phyloP scores from a whole-genome alignment of 2,888 invertebrate genomes.

The Suillia variegata region DNA sequence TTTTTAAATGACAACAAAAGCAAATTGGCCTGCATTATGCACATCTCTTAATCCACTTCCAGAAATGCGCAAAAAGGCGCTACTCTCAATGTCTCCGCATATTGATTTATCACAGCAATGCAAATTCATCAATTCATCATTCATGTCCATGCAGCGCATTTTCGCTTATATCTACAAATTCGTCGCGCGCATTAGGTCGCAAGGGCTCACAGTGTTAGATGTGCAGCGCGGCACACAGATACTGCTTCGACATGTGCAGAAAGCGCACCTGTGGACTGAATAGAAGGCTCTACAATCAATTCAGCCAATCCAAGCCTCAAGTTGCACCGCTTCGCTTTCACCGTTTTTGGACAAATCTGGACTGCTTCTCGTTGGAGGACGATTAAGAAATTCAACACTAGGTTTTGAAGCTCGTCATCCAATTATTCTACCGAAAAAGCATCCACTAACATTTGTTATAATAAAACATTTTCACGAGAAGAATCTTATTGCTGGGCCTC shows the following conservation, averaged over 20 bases:
- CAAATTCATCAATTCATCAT: constrained; percentile 3
- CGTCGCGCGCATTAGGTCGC: neutral
- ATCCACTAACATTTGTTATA: constrained; percentile 18
- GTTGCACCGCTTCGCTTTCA: too few species aligned
- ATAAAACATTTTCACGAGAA: constrained; percentile 15
- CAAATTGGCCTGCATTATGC: too few species aligned
- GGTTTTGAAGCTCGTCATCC: constrained; percentile 14
- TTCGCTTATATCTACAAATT: neutral
- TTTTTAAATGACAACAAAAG: too few species aligned
- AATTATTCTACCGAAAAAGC: constrained; percentile 18
- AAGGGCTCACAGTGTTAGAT: neutral
- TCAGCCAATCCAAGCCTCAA: too few species aligned
- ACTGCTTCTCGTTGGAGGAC: constrained; percentile 17
- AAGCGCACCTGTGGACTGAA: neutral
- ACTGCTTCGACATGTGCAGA: neutral
- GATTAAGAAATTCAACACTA: constrained; percentile 1
- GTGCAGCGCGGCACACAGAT: neutral
- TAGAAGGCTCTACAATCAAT: neutral
- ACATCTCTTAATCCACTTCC: too few species aligned
- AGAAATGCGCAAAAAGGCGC: neutral
- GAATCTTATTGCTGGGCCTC: constrained; percentile 12
- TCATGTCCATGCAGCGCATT: neutral
- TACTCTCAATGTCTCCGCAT: neutral
- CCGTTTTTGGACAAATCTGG: too few species aligned
- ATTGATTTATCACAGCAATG: neutral